Evolutionary conservation across 1,140 invertebrate species (phyloP).

Genomic region (Tetragonula clypearis): DNA sequence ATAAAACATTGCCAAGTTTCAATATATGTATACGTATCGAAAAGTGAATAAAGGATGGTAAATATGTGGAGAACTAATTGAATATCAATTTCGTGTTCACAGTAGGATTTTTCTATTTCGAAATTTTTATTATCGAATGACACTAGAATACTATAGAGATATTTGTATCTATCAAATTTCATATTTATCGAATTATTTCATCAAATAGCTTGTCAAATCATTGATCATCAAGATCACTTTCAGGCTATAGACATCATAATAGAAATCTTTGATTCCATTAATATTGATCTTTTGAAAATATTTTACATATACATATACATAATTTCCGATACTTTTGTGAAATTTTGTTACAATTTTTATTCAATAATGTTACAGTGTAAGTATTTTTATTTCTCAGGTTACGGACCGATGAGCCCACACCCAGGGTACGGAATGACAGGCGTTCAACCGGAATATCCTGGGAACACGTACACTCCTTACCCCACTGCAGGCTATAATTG

Average conservation of each 20-base stretch:
- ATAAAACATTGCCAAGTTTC: not conserved
- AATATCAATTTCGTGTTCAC: not conserved
- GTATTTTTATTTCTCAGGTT: slow-evolving; percentile 82
- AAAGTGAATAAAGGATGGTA: not conserved
- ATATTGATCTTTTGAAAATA: too few relatives aligned
- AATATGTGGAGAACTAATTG: not conserved
- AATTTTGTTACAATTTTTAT: not conserved
- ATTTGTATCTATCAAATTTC: not conserved
- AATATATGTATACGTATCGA: too few relatives aligned
- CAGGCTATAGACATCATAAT: too few relatives aligned
- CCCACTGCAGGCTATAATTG: slow-evolving; percentile 86
- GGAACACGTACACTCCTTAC: slow-evolving; percentile 87
- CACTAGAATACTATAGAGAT: not conserved
- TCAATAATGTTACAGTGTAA: not conserved
- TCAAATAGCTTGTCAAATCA: too few relatives aligned
- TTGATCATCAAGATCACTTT: too few relatives aligned
- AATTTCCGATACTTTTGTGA: too few relatives aligned
- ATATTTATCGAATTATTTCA: not conserved
- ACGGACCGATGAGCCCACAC: slow-evolving; percentile 90
- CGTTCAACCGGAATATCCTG: slow-evolving; percentile 89
- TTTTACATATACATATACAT: too few relatives aligned
- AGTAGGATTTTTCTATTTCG: not conserved
- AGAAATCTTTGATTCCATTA: too few relatives aligned
- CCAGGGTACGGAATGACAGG: slow-evolving; percentile 90
- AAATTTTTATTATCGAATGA: not conserved